phyloP scores from a whole-genome alignment of 2,797 vertebrate species.

The Hephaestus fuliginosus region DNA sequence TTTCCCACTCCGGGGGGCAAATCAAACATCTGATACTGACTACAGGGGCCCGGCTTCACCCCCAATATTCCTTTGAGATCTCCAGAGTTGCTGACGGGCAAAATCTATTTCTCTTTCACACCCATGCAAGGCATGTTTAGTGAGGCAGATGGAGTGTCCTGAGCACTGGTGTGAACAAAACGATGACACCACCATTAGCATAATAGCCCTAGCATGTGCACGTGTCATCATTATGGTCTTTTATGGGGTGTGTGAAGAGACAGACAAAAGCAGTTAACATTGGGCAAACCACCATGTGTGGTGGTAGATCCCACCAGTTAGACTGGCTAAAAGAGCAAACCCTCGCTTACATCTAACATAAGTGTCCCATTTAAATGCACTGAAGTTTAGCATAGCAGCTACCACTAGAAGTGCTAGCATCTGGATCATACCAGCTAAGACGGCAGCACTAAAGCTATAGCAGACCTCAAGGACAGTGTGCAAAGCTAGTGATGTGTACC shows the following conservation, averaged over 20 bases:
- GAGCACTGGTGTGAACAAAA: constrained; percentile 82
- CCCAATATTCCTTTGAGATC: constrained; percentile 73
- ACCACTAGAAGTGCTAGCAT: constrained; percentile 36
- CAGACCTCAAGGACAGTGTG: constrained; percentile 50
- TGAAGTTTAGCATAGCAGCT: constrained; percentile 34
- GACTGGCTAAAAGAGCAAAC: constrained; percentile 29
- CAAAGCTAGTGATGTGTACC: constrained; percentile 50
- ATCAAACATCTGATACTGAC: constrained; percentile 82
- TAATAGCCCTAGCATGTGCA: constrained; percentile 80
- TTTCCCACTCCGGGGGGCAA: constrained; percentile 78
- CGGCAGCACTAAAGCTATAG: constrained; percentile 22
- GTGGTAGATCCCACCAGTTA: constrained; percentile 40
- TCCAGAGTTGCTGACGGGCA: constrained; percentile 75
- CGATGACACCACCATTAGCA: constrained; percentile 82
- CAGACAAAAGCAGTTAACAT: constrained; percentile 79
- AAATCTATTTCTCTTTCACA: constrained; percentile 64
- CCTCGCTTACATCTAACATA: constrained; percentile 21
- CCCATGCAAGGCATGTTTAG: constrained; percentile 63
- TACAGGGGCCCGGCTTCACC: constrained; percentile 64
- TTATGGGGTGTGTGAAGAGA: constrained; percentile 77
- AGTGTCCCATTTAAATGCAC: constrained; percentile 49
- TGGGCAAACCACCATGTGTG: constrained; percentile 31
- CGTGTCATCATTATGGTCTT: constrained; percentile 77
- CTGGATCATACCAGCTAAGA: constrained; percentile 36
- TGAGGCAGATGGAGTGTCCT: constrained; percentile 77